A percentile compares a stretch with the other conserved stretches of the same genome.
Conservation (phyloP, 2,113 vertebrate species). For the Sula dactylatra region DNA sequence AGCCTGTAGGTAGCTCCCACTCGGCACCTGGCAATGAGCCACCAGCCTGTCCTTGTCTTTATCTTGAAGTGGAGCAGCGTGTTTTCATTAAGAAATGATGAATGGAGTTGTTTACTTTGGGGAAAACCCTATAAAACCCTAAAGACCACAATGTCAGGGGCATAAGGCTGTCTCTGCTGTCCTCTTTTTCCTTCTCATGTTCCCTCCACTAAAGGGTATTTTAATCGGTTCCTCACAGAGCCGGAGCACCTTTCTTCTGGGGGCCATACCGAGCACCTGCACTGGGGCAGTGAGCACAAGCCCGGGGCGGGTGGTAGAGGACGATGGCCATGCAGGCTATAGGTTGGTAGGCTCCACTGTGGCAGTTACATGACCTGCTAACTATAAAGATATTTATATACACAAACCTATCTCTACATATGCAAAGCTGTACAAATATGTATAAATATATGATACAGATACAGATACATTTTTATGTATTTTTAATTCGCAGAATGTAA, state of each 20-base stretch:
- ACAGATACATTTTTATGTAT: background rate
- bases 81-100: background rate
- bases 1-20: background rate
- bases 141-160: background rate
- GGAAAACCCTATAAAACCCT: background rate
- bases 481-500: background rate
- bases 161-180: background rate
- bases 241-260: background rate
- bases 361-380: background rate
- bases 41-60: background rate
- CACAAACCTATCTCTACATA: background rate
- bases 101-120: background rate
- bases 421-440: background rate
- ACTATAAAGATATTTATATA: background rate
- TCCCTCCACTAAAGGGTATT: background rate
- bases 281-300: background rate
- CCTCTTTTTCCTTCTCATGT: background rate
- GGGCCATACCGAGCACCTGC: background rate
- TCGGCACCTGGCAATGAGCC: background rate
- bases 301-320: accelerated
- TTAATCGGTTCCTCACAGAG: background rate
- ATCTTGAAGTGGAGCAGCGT: background rate
- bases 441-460: background rate
- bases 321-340: accelerated
- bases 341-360: background rate